Conservation (phyloP, 2,888 invertebrate genomes). For the Temnothorax rugatulus region DNA sequence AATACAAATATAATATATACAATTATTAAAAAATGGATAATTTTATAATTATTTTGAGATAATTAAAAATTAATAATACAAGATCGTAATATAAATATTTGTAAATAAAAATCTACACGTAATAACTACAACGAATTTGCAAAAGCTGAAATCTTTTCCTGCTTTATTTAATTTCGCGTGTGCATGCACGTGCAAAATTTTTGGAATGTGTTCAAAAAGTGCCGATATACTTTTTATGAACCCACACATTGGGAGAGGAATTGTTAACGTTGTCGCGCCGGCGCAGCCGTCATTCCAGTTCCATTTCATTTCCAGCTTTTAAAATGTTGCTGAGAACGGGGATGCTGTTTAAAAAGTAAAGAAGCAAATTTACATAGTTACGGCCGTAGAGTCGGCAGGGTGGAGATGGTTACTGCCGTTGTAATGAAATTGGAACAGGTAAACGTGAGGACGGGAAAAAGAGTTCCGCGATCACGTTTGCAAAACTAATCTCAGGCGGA, state of each 20-base stretch:
- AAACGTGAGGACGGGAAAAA: slow-evolving; percentile 27
- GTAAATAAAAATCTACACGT: not conserved
- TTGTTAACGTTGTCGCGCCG: not conserved
- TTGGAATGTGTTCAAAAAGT: not conserved
- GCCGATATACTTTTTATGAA: not conserved
- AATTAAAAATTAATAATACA: slow-evolving; percentile 16
- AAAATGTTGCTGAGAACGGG: slow-evolving; percentile 22
- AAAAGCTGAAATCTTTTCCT: not conserved
- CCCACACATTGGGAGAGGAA: not conserved
- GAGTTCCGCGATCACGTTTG: slow-evolving; percentile 26
- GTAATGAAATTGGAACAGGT: slow-evolving; percentile 35
- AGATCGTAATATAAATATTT: not conserved
- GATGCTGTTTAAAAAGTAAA: slow-evolving; percentile 40
- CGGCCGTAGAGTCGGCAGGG: slow-evolving; percentile 3
- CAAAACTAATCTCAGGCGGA: slow-evolving; percentile 28
- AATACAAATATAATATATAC: not conserved
- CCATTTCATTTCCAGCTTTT: slow-evolving; percentile 18
- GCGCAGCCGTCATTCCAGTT: not conserved
- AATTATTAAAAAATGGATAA: not conserved
- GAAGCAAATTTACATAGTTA: slow-evolving; percentile 42
- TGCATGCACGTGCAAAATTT: not conserved
- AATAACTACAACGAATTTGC: not conserved
- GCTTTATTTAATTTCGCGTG: not conserved
- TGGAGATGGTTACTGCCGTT: slow-evolving; percentile 10
- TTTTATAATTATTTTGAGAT: not conserved